Percentiles rank a stretch among this genome's conserved stretches.
phyloP scores from a whole-genome alignment of 1,140 invertebrate species.

The Drosophila melanogaster region Release_6_plus_ISO1_MT NC_004354.4:2425001-2425500 shows the following conservation, averaged over 20 bases:
- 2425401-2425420: no score
- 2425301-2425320: constrained; percentile 87
- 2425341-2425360: no score
- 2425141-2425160: constrained; percentile 20
- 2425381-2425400: no score
- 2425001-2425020: constrained; percentile 71
- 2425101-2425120: constrained; percentile 24
- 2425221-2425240: constrained; percentile 80
- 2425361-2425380: no score
- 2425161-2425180: constrained; percentile 24
- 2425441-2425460: no score
- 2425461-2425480: no score
- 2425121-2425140: constrained; percentile 26
- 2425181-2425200: constrained; percentile 86
- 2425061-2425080: constrained; percentile 66
- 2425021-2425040: constrained; percentile 48
- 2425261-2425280: constrained; percentile 82
- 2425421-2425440: no score
- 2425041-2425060: constrained; percentile 49
- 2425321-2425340: constrained; percentile 87
- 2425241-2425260: no score
- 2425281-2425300: constrained; percentile 87
- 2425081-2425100: constrained; percentile 42
- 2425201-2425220: constrained; percentile 85
- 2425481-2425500: no score